Evolutionary conservation across 2,113 vertebrate species (phyloP).

Genomic region (Oplegnathus fasciatus): DNA sequence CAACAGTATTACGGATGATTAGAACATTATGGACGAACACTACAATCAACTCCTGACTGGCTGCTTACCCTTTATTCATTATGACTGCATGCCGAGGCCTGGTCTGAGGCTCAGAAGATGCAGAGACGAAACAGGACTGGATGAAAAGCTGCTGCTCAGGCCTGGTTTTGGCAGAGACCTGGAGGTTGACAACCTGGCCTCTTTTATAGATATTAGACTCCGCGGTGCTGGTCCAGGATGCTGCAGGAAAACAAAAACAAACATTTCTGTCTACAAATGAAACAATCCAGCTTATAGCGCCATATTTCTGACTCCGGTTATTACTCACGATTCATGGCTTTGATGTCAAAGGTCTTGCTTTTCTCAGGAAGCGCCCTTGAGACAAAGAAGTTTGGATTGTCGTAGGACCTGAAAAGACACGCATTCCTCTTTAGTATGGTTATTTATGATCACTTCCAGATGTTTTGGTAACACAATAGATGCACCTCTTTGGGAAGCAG

Average conservation of each 20-base stretch:
- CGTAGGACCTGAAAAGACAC: conserved; percentile 31
- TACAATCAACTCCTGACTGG: background rate
- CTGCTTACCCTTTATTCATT: conserved; percentile 79
- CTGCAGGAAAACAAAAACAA: conserved; percentile 38
- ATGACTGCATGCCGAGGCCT: conserved; percentile 60
- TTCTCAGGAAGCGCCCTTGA: background rate
- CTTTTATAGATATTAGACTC: conserved; percentile 65
- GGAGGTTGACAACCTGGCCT: conserved; percentile 69
- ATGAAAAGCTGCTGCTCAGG: conserved; percentile 70
- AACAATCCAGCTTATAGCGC: accelerated
- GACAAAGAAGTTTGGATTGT: background rate
- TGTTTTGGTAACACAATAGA: accelerated
- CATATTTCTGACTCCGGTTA: accelerated
- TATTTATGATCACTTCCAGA: background rate
- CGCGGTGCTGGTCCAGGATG: conserved; percentile 62
- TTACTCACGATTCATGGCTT: conserved; percentile 74
- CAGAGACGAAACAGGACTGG: conserved; percentile 73
- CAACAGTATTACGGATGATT: background rate
- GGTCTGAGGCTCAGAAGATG: conserved; percentile 55
- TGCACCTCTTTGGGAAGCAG: conserved; percentile 65
- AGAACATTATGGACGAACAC: background rate
- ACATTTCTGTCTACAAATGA: accelerated
- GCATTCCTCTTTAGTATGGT: background rate
- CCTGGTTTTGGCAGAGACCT: conserved; percentile 58
- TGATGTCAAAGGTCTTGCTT: conserved; percentile 48